Conservation (phyloP, 2,888 invertebrate species). For the Oithona nana region DNA sequence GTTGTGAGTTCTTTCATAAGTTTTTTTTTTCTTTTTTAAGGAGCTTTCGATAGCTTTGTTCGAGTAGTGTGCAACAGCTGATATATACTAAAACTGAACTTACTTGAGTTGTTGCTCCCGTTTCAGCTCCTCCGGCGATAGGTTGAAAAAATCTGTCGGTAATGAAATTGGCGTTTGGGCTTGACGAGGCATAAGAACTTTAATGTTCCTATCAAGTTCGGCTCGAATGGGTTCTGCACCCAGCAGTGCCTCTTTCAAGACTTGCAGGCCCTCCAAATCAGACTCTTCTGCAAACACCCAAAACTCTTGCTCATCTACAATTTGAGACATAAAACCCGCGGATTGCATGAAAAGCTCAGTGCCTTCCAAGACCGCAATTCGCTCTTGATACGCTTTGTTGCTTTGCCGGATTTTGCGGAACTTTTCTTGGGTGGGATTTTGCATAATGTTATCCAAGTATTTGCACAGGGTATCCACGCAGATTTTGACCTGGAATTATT, state of each 20-base stretch:
- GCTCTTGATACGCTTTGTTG: slow-evolving; percentile 60
- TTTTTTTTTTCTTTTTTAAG: no score
- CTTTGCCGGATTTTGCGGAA: slow-evolving; percentile 69
- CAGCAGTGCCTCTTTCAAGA: slow-evolving; percentile 52
- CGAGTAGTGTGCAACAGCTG: no score
- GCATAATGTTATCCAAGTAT: slow-evolving; percentile 73
- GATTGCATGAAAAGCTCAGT: slow-evolving; percentile 57
- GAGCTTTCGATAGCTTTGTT: no score
- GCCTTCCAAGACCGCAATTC: slow-evolving; percentile 58
- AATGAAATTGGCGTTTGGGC: slow-evolving; percentile 46
- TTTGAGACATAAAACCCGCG: slow-evolving; percentile 46
- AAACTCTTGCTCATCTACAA: background rate
- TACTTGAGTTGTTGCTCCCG: slow-evolving; percentile 56
- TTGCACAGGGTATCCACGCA: slow-evolving; percentile 70
- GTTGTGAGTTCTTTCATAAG: no score
- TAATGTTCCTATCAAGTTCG: slow-evolving; percentile 61
- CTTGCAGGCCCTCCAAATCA: slow-evolving; percentile 29
- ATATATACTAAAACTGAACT: no score
- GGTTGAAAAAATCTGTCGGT: slow-evolving; percentile 63
- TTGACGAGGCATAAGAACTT: slow-evolving; percentile 58
- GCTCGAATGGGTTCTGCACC: slow-evolving; percentile 60
- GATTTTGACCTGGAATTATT: slow-evolving; percentile 46
- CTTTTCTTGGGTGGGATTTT: slow-evolving; percentile 66
- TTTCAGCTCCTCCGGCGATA: slow-evolving; percentile 63
- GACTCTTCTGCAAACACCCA: background rate